Evolutionary conservation across 92 coral and sea anemone species (phyloP).

Genomic region (Phenganax marumi): DNA sequence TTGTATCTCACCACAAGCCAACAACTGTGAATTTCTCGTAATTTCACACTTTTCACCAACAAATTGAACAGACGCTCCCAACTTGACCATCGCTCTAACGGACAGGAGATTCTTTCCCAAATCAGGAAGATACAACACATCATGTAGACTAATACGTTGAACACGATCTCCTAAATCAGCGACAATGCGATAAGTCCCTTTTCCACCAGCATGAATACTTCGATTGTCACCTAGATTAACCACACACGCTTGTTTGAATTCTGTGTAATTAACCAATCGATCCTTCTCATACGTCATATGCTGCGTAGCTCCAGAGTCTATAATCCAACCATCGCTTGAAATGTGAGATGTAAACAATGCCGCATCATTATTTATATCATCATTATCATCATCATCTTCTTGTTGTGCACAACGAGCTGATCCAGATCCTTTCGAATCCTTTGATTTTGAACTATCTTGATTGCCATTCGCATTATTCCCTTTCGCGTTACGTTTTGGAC

Average conservation of each 20-base stretch:
- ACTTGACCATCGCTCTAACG: not conserved
- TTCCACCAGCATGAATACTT: not conserved
- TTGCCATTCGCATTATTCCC: not conserved
- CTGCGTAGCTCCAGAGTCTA: too few species aligned
- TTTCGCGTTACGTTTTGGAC: too few species aligned
- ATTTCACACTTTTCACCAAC: not conserved
- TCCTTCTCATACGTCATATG: not conserved
- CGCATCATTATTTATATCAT: not conserved
- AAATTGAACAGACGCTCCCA: not conserved
- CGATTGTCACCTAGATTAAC: too few species aligned
- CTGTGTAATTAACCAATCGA: not conserved
- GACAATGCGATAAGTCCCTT: not conserved
- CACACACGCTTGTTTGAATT: too few species aligned
- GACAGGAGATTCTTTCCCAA: too few species aligned
- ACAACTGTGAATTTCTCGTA: not conserved
- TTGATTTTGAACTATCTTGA: too few species aligned
- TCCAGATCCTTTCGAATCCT: not conserved
- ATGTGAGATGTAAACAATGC: not conserved
- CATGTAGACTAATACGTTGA: too few species aligned
- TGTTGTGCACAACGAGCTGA: not conserved
- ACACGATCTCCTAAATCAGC: too few species aligned
- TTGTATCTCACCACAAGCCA: conserved; percentile 1
- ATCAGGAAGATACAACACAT: too few species aligned
- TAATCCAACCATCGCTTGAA: not conserved
- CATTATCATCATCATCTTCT: too few species aligned